phyloP scores from a whole-genome alignment of 2,888 invertebrate genomes.

The Sialis fuliginosa region DNA sequence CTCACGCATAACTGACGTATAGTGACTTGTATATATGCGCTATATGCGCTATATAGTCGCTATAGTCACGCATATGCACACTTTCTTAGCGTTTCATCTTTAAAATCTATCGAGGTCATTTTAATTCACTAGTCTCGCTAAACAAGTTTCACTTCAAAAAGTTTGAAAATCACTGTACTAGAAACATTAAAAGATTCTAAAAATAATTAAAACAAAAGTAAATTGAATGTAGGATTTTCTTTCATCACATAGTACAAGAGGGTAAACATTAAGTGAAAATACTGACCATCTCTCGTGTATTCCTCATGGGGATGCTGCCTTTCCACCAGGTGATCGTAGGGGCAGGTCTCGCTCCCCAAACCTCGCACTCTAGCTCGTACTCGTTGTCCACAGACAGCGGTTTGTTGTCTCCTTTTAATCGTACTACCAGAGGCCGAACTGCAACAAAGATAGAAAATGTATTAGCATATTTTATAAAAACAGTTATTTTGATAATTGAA shows the following conservation, averaged over 20 bases:
- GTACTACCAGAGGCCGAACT: slow-evolving; percentile 57
- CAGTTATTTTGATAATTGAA: too few relatives aligned
- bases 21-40: too few relatives aligned
- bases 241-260: neutral
- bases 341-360: slow-evolving; percentile 55
- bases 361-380: slow-evolving; percentile 55
- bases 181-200: neutral
- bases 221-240: neutral
- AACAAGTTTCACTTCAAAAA: too few relatives aligned
- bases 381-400: slow-evolving; percentile 52
- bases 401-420: slow-evolving; percentile 47
- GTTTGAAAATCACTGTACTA: too few relatives aligned
- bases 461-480: neutral
- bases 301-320: slow-evolving; percentile 46
- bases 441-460: slow-evolving; percentile 19
- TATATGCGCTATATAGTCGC: too few relatives aligned
- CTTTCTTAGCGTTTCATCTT: too few relatives aligned
- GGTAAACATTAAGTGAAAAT: slow-evolving; percentile 1
- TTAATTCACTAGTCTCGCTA: too few relatives aligned
- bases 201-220: neutral
- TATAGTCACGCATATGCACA: too few relatives aligned
- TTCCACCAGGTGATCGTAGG: slow-evolving; percentile 68
- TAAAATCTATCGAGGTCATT: too few relatives aligned
- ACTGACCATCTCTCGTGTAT: slow-evolving; percentile 48
- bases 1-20: too few relatives aligned